Percentiles rank a stretch among this genome's conserved stretches.
Conservation (phyloP, 2,888 invertebrate species). For the Electrophaes corylata region DNA sequence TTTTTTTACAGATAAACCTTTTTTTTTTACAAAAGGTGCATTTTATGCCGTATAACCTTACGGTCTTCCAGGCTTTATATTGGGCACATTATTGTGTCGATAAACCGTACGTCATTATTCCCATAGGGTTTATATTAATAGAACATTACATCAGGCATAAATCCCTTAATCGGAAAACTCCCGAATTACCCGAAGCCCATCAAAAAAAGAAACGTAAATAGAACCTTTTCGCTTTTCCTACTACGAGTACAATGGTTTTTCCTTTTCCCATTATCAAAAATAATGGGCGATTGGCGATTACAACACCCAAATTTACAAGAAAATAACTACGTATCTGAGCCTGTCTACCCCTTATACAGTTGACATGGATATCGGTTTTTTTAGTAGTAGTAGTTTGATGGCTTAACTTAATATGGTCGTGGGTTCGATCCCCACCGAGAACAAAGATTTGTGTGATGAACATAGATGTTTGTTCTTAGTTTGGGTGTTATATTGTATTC, state of each 20-base stretch:
- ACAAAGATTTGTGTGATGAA: too few species aligned
- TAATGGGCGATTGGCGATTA: conserved; percentile 1
- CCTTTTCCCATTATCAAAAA: conserved; percentile 3
- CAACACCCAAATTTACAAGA: not conserved
- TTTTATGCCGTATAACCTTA: too few species aligned
- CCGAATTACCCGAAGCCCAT: conserved; percentile 22
- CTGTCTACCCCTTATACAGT: not conserved
- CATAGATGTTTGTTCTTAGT: too few species aligned
- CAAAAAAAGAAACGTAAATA: conserved; percentile 29
- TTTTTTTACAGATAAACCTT: too few species aligned
- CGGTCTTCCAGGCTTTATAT: not conserved
- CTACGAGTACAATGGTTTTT: conserved; percentile 1
- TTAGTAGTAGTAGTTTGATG: too few species aligned
- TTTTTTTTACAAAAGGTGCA: too few species aligned
- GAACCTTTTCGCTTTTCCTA: conserved; percentile 16
- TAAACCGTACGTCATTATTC: conserved; percentile 12
- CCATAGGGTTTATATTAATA: conserved; percentile 20
- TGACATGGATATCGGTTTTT: not conserved
- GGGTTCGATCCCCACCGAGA: too few species aligned
- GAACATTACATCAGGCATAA: conserved; percentile 10
- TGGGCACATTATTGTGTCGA: not conserved
- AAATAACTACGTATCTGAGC: not conserved
- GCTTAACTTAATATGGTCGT: too few species aligned
- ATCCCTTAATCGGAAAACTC: conserved; percentile 24
- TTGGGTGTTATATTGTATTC: too few species aligned